These are phyloP conservation scores for Enteromius thamalakanensis DNA, from an alignment of 2,797 vertebrate species.

Conservation along the genomic window DNA sequence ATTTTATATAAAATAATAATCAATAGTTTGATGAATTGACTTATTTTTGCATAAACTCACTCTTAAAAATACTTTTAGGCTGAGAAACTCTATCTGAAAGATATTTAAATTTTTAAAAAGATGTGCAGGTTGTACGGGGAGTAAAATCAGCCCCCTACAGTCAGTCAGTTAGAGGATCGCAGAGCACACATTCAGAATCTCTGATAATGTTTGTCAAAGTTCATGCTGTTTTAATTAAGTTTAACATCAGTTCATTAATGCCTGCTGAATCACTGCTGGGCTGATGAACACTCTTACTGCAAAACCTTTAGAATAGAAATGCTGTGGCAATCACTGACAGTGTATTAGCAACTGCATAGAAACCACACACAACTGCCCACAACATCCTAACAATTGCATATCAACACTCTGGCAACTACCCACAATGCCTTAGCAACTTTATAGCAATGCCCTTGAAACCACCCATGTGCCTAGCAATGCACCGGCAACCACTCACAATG, in stretches of 20 bases:
- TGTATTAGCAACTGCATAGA: not conserved
- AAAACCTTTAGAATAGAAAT: not conserved
- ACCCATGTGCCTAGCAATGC: not conserved
- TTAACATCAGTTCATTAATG: slow-evolving; percentile 9
- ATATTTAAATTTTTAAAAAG: not conserved
- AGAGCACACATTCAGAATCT: not conserved
- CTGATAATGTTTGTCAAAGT: slow-evolving; percentile 13
- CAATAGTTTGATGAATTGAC: not conserved
- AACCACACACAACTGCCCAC: not conserved
- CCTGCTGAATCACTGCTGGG: slow-evolving; percentile 13
- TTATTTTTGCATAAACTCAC: not conserved
- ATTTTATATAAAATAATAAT: too few species aligned
- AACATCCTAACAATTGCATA: not conserved
- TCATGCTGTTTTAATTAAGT: slow-evolving; percentile 2
- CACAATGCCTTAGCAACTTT: not conserved
- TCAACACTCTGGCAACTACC: not conserved
- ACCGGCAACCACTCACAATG: not conserved
- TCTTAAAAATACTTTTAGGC: not conserved
- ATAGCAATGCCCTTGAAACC: not conserved
- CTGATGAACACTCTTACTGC: not conserved
- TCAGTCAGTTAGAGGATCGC: not conserved
- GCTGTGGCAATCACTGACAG: not conserved
- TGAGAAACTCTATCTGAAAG: not conserved
- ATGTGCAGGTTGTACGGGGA: not conserved
- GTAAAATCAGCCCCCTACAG: slow-evolving; percentile 1